Evolutionary conservation across 1,140 invertebrate genomes (phyloP).

Genomic region (Drosophila navojoa): DNA sequence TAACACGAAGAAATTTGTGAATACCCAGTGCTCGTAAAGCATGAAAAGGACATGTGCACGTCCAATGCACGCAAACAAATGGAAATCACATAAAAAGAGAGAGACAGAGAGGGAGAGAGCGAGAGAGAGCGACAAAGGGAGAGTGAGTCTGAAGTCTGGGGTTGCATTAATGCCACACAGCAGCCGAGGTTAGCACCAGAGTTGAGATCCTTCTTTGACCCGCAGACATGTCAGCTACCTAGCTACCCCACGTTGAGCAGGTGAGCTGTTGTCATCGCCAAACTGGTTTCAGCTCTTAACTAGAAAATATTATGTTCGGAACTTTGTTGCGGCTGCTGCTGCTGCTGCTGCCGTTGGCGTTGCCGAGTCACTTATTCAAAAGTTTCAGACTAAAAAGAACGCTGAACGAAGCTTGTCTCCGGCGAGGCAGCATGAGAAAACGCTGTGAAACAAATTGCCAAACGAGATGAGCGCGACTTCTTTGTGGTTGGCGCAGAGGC

Average conservation of each 20-base stretch:
- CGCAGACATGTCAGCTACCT: slow-evolving; percentile 7
- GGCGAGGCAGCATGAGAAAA: slow-evolving; percentile 27
- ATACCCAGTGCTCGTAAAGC: slow-evolving; percentile 61
- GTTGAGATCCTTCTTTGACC: slow-evolving; percentile 5
- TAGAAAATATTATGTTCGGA: slow-evolving; percentile 15
- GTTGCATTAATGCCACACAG: slow-evolving; percentile 1
- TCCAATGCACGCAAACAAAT: slow-evolving; percentile 60
- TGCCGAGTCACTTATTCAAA: slow-evolving; percentile 28
- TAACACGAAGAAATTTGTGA: slow-evolving; percentile 51
- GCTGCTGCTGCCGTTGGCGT: too few species aligned
- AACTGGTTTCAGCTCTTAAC: slow-evolving; percentile 32
- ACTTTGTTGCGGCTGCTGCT: slow-evolving; percentile 14
- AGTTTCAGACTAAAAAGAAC: slow-evolving; percentile 17
- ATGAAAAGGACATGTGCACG: slow-evolving; percentile 69
- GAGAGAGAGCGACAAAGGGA: neutral
- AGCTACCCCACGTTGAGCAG: slow-evolving; percentile 15
- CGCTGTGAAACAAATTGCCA: slow-evolving; percentile 32
- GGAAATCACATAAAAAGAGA: slow-evolving; percentile 40
- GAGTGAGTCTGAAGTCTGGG: neutral
- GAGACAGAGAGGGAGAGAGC: neutral
- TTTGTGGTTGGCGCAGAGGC: slow-evolving; percentile 27
- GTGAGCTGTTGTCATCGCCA: slow-evolving; percentile 30
- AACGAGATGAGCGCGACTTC: slow-evolving; percentile 17
- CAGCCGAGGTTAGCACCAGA: neutral
- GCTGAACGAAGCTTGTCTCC: slow-evolving; percentile 43